Conservation (phyloP, 2,888 invertebrate genomes). For the Lasioglossum malachurum region DNA sequence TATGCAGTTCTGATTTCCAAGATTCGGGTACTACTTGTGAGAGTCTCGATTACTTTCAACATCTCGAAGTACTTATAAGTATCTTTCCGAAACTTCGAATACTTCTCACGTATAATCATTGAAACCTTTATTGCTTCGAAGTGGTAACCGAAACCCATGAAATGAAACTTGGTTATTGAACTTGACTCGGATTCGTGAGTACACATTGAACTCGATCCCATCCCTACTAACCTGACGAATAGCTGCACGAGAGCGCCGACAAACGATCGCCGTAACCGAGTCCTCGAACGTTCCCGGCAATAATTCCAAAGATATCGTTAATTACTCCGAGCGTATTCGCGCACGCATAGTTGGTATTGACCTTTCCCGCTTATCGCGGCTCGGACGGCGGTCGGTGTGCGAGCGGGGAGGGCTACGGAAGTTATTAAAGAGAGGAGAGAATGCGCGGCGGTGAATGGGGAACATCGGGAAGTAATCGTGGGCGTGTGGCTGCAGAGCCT, state of each 20-base stretch:
- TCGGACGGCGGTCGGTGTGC: neutral
- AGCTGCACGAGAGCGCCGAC: neutral
- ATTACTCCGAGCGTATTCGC: neutral
- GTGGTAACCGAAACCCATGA: no score
- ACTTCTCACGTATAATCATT: no score
- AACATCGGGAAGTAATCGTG: constrained; percentile 63
- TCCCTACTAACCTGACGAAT: neutral
- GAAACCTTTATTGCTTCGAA: no score
- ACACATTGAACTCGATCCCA: no score
- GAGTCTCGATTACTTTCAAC: no score
- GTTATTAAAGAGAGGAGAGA: constrained; percentile 31
- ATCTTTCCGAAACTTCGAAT: no score
- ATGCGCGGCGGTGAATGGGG: constrained; percentile 28
- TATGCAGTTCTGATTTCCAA: no score
- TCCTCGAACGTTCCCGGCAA: neutral
- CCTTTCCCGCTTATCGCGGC: constrained; percentile 1
- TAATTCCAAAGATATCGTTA: neutral
- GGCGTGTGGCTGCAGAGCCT: constrained; percentile 63
- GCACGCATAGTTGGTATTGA: neutral
- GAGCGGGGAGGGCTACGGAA: constrained; percentile 12
- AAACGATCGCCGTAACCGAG: neutral
- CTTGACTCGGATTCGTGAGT: no score
- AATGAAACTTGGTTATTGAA: no score
- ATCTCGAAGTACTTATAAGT: no score
- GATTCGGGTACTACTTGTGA: no score